Percentiles rank a stretch among this genome's conserved stretches.
Conservation (phyloP, 1,140 invertebrate species). For the Amphibalanus amphitrite region DNA sequence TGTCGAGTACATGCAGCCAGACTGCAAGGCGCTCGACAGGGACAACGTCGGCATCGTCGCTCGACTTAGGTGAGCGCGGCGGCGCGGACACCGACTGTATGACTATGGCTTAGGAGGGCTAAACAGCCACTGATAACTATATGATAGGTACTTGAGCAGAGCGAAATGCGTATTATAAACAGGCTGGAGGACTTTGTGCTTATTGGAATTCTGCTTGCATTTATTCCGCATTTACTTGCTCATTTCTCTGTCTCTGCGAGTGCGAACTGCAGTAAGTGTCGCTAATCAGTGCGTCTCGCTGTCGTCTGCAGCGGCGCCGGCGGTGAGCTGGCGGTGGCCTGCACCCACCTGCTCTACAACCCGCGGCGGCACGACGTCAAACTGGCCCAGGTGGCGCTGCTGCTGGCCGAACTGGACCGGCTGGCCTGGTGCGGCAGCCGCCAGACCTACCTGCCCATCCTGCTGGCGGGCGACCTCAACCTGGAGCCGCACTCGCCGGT, state of each 20-base stretch:
- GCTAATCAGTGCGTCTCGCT: too few species aligned
- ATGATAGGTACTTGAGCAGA: too few species aligned
- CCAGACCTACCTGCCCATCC: slow-evolving; percentile 46
- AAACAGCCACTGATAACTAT: too few species aligned
- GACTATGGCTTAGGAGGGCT: too few species aligned
- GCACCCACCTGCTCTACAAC: slow-evolving; percentile 89
- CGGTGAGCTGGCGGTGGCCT: slow-evolving; percentile 54
- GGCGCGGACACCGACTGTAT: too few species aligned
- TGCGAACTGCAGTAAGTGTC: too few species aligned
- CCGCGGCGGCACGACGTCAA: slow-evolving; percentile 69
- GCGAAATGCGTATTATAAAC: too few species aligned
- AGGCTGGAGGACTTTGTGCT: too few species aligned
- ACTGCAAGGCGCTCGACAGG: slow-evolving; percentile 40
- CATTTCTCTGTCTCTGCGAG: too few species aligned
- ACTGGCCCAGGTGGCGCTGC: slow-evolving; percentile 55
- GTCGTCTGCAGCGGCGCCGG: slow-evolving; percentile 5
- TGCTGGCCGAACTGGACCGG: slow-evolving; percentile 64
- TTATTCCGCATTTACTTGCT: too few species aligned
- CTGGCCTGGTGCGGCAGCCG: slow-evolving; percentile 28
- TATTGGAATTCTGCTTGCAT: too few species aligned
- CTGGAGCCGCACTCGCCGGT: slow-evolving; percentile 41
- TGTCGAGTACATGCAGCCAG: slow-evolving; percentile 39
- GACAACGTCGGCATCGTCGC: slow-evolving; percentile 74
- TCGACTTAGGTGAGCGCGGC: slow-evolving; percentile 40
- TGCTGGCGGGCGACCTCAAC: slow-evolving; percentile 84